These are phyloP conservation scores for Synchiropus splendidus DNA, from an alignment of 2,113 vertebrate species.

Conservation along the genomic window DNA sequence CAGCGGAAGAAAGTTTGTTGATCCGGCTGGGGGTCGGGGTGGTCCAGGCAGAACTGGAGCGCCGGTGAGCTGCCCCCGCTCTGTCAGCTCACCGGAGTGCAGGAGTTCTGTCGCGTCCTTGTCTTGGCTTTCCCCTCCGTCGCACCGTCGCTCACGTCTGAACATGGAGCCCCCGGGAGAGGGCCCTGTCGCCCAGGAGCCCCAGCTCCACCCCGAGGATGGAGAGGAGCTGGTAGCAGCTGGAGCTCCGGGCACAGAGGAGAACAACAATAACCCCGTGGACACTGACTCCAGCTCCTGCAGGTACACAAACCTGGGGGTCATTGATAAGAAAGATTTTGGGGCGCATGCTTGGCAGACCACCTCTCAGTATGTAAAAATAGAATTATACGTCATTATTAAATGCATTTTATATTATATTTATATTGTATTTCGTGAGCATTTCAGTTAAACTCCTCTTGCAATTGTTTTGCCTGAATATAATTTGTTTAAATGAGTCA, in stretches of 20 bases:
- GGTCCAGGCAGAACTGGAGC: constrained; percentile 38
- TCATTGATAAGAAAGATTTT: too few species aligned
- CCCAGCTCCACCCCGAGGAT: constrained; percentile 19
- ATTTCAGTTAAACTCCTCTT: too few species aligned
- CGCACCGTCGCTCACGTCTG: constrained; percentile 68
- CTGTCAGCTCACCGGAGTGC: constrained; percentile 83
- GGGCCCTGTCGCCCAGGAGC: constrained; percentile 26
- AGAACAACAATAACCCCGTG: constrained; percentile 66
- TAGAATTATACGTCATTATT: too few species aligned
- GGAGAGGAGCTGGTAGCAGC: constrained; percentile 45
- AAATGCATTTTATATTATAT: too few species aligned
- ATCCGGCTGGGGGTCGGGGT: constrained; percentile 54
- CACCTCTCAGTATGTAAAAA: too few species aligned
- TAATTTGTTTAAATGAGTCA: too few species aligned
- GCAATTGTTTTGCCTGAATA: too few species aligned
- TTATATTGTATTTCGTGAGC: too few species aligned
- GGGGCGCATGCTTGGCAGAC: too few species aligned
- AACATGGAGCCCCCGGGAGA: constrained; percentile 62
- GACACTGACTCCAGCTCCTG: constrained; percentile 88
- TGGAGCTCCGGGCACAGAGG: constrained; percentile 69
- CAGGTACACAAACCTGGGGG: constrained; percentile 69
- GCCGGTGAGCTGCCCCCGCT: constrained; percentile 66
- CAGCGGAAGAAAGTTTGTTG: constrained; percentile 77
- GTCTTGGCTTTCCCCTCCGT: constrained; percentile 76
- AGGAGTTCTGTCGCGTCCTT: constrained; percentile 73